Conservation (phyloP, 2,113 vertebrate genomes). For the Plotosus lineatus region DNA sequence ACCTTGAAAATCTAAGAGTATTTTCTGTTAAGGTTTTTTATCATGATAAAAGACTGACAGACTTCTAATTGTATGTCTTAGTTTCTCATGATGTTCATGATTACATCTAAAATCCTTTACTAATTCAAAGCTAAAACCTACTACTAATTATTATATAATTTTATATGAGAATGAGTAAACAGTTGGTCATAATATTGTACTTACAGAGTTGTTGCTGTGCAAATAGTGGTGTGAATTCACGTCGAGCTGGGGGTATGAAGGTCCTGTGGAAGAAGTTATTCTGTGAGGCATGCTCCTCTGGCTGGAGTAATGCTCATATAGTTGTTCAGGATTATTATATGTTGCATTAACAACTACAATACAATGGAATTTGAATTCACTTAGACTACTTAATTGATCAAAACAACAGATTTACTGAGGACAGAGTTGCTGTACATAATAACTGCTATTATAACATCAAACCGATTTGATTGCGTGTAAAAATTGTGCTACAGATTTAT, state of each 20-base stretch:
- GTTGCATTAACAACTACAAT: conserved; percentile 15
- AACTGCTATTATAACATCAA: neutral
- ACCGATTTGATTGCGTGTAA: neutral
- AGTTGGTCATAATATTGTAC: too few species aligned
- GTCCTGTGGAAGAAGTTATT: neutral
- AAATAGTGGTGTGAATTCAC: neutral
- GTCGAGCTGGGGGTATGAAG: neutral
- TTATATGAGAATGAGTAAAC: neutral
- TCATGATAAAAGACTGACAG: neutral
- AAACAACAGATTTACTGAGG: neutral
- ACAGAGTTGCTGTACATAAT: neutral
- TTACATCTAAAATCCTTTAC: neutral
- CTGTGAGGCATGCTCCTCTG: neutral
- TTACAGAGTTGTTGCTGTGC: conserved; percentile 11
- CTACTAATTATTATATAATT: too few species aligned
- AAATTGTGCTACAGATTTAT: neutral
- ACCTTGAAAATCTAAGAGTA: neutral
- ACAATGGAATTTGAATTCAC: neutral
- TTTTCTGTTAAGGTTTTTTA: too few species aligned
- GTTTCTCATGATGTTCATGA: too few species aligned
- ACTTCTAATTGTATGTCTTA: neutral
- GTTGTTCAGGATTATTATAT: conserved; percentile 27
- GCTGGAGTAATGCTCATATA: neutral
- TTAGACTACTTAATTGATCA: neutral
- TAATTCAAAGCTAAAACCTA: neutral